Conservation (phyloP, 2,113 vertebrate genomes). For the Microcebus tavaratra region DNA sequence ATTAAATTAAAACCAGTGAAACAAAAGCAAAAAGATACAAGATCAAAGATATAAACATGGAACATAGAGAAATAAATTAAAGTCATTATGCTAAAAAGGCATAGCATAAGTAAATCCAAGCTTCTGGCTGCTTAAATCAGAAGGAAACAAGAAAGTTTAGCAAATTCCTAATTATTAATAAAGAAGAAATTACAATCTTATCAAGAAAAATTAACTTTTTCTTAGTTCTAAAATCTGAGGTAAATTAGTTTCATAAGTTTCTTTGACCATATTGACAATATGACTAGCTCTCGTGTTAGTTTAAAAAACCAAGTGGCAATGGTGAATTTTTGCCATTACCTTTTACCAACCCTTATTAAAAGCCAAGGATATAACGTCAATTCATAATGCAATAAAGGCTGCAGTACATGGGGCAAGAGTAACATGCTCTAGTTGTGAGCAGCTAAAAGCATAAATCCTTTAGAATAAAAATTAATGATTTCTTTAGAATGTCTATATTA, state of each 20-base stretch:
- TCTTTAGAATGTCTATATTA: not conserved
- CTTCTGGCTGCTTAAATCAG: not conserved
- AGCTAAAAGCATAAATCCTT: not conserved
- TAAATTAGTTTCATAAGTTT: not conserved
- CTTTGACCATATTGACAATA: not conserved
- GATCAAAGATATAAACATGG: not conserved
- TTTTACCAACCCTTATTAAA: not conserved
- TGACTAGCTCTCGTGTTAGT: not conserved
- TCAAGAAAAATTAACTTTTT: not conserved
- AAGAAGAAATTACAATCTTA: not conserved
- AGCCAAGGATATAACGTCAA: not conserved
- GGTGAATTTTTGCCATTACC: not conserved
- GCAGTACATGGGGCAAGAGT: not conserved
- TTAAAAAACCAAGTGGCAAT: not conserved
- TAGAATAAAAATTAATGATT: not conserved
- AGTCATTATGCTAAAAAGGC: not conserved
- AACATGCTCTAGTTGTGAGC: not conserved
- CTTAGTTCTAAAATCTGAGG: not conserved
- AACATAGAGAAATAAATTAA: not conserved
- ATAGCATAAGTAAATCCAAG: not conserved
- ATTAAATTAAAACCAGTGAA: not conserved
- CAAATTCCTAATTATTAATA: not conserved
- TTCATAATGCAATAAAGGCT: not conserved
- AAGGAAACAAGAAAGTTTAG: not conserved
- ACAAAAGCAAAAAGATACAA: not conserved